A percentile compares a stretch with the other conserved stretches of the same genome.
These are phyloP conservation scores for Ivindomyrus marchei DNA, from an alignment of 2,113 vertebrate genomes.

Conservation along the genomic window DNA sequence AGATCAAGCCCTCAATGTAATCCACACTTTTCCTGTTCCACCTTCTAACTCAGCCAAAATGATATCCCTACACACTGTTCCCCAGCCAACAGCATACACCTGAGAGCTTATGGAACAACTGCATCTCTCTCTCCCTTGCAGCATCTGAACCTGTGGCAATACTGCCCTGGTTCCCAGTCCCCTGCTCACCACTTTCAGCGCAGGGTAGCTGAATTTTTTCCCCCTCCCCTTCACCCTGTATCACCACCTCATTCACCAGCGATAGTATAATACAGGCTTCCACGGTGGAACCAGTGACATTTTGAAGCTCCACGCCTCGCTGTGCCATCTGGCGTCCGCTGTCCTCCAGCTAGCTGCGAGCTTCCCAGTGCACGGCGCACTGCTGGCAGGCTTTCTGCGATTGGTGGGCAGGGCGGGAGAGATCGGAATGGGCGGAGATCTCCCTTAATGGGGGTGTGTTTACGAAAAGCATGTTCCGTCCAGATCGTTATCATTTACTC, in stretches of 20 bases:
- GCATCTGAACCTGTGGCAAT: not conserved
- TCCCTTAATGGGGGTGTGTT: slow-evolving; percentile 43
- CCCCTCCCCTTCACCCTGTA: too few species aligned
- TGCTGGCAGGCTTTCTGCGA: not conserved
- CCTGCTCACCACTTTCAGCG: slow-evolving; percentile 58
- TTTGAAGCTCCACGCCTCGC: not conserved
- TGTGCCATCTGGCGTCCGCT: not conserved
- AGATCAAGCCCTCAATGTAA: not conserved
- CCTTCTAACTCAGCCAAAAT: not conserved
- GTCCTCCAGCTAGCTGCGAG: not conserved
- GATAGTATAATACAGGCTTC: not conserved
- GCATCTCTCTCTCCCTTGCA: not conserved
- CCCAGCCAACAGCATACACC: not conserved
- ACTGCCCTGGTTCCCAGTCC: slow-evolving; percentile 49
- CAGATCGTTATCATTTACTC: slow-evolving; percentile 62
- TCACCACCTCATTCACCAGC: not conserved
- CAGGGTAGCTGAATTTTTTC: slow-evolving; percentile 16
- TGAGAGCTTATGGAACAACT: not conserved
- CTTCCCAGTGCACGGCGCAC: not conserved
- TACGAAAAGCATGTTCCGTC: slow-evolving; percentile 53
- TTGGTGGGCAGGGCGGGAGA: not conserved
- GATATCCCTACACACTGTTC: not conserved
- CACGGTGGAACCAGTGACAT: not conserved
- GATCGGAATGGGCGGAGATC: not conserved
- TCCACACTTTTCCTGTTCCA: not conserved